Percentiles rank a stretch among this genome's conserved stretches.
phyloP scores from a whole-genome alignment of 2,888 invertebrate species.

The Listrodromus nycthemerus region DNA sequence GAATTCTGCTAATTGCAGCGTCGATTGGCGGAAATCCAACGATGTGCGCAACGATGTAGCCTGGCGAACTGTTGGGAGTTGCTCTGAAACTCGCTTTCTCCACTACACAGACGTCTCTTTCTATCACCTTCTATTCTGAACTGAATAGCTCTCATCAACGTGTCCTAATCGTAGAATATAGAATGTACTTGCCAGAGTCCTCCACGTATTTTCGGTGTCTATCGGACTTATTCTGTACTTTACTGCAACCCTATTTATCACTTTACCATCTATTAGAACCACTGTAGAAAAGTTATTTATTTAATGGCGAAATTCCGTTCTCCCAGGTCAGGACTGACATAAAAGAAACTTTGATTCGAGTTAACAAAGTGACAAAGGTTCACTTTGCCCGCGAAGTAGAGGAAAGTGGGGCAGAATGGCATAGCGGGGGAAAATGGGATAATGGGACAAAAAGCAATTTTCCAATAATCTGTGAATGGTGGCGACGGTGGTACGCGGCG shows the following conservation, averaged over 20 bases:
- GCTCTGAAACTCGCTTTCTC: slow-evolving; percentile 39
- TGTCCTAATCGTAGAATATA: slow-evolving; percentile 50
- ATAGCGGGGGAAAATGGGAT: too few species aligned
- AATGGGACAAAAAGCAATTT: too few species aligned
- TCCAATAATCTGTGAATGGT: too few species aligned
- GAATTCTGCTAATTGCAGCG: slow-evolving; percentile 81
- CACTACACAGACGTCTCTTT: slow-evolving; percentile 36
- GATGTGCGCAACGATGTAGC: slow-evolving; percentile 61
- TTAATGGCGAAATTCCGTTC: neutral
- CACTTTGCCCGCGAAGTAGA: slow-evolving; percentile 15
- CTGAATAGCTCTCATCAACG: slow-evolving; percentile 67
- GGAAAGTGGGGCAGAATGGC: too few species aligned
- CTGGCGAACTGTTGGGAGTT: slow-evolving; percentile 57
- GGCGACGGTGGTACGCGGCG: too few species aligned
- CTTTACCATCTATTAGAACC: neutral
- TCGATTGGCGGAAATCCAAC: slow-evolving; percentile 80
- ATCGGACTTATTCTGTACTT: slow-evolving; percentile 26
- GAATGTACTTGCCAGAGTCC: slow-evolving; percentile 9
- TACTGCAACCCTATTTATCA: slow-evolving; percentile 26
- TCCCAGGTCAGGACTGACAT: neutral
- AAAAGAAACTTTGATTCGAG: neutral
- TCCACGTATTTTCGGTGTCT: slow-evolving; percentile 21
- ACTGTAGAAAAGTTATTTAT: neutral
- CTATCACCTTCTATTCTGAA: slow-evolving; percentile 44
- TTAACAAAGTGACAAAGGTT: neutral